Base-by-base conservation (phyloP, 2,888 invertebrate genomes). In the Microctonus aethiopoides region DNA sequence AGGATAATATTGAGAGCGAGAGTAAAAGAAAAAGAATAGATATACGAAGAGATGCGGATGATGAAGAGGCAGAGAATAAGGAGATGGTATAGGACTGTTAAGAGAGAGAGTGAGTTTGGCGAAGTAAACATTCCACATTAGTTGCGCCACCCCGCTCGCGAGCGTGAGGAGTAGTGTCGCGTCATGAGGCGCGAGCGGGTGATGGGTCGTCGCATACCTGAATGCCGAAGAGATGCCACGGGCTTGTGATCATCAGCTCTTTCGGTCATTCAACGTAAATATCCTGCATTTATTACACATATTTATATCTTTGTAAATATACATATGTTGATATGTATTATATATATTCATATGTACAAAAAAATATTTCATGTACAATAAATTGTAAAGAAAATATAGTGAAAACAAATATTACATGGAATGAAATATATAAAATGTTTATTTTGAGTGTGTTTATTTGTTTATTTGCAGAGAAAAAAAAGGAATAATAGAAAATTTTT, bases 191-290 rank as follows among this genome's bases (percentile, higher is more conserved):
- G 34, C 52, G 54, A 39, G 39, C n/a, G 13, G 64, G 54, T 65
- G 64, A 65, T 65, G 64, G 64, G n/a, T n/a, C n/a, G 64, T 65
- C 64, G 54, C 64, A 65, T 65, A 65, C 64, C 64, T 54, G 64
- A 65, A 65, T 63, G 32, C 63, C 32, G 29, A 22, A 26, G 52
- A 60, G 20, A 39, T 39, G 13, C 39, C 39, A 5, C 39, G n/a
- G 36, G 36, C 36, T 60, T 13, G n/a, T 36, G 36, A 22, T 60
- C 36, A 36, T n/a, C 20, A 32, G 36, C 52, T 13, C 52, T 24
- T 51, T n/a, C 64, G 64, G 64, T 65, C 64, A 54, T 39, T 65
- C 54, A 65, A 65, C 64, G 64, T 24, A n/a, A 52, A 65, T 65
- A 65, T n/a, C n/a, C n/a, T 54, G 39, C 54, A 65, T 65, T 54